Conservation (phyloP, 1,140 invertebrate genomes). For the Carcinoscorpius rotundicauda region DNA sequence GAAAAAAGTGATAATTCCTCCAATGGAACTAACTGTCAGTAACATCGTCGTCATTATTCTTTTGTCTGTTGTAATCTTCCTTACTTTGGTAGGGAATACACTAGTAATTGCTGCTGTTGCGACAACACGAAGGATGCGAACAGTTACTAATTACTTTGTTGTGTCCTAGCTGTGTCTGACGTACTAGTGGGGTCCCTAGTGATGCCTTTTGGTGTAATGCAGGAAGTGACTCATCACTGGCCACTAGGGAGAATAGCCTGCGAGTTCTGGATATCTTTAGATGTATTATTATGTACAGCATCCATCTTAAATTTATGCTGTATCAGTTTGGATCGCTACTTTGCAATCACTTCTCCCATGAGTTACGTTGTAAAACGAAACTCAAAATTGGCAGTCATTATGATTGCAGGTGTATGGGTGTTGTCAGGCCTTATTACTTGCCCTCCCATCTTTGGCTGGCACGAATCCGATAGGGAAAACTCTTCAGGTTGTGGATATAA, state of each 20-base stretch:
- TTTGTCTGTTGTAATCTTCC: conserved; percentile 25
- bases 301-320: conserved; percentile 94
- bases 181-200: conserved; percentile 38
- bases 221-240: conserved; percentile 44
- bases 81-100: conserved; percentile 33
- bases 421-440: conserved; percentile 89
- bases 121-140: conserved; percentile 46
- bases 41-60: too few species aligned
- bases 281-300: conserved; percentile 86
- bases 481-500: conserved; percentile 40
- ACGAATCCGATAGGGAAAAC: conserved; percentile 65
- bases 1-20: too few species aligned
- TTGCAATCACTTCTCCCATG: conserved; percentile 94
- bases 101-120: conserved; percentile 39
- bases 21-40: too few species aligned
- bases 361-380: conserved; percentile 92
- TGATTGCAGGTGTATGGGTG: conserved; percentile 91
- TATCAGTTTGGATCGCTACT: conserved; percentile 85
- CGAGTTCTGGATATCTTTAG: conserved; percentile 96
- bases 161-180: conserved; percentile 40
- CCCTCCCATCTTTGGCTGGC: conserved; percentile 90
- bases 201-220: conserved; percentile 36
- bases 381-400: conserved; percentile 69
- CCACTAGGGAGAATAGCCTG: conserved; percentile 90
- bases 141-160: conserved; percentile 43